Evolutionary conservation across 2,888 invertebrate genomes (phyloP).

Genomic region (Callyntrura sp.): DNA sequence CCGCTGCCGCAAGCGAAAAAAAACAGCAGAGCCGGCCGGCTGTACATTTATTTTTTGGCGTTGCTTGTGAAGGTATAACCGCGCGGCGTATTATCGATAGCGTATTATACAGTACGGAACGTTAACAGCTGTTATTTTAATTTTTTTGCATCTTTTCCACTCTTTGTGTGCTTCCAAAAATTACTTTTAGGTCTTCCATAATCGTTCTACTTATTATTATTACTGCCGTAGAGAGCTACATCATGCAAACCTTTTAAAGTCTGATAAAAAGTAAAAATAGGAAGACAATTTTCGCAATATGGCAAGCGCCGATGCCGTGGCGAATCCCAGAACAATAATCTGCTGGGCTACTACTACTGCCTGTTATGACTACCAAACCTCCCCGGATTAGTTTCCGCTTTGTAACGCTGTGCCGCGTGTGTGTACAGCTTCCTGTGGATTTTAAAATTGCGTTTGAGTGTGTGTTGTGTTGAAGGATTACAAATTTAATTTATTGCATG

Average conservation of each 20-base stretch:
- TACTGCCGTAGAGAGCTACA: not conserved
- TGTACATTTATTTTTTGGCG: not conserved
- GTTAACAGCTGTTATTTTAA: not conserved
- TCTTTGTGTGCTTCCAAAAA: constrained; percentile 38
- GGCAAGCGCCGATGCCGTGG: constrained; percentile 1
- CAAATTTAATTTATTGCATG: constrained; percentile 18
- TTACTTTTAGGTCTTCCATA: constrained; percentile 66
- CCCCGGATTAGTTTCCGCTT: constrained; percentile 71
- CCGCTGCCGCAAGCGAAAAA: not conserved
- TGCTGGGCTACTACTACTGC: too few species aligned
- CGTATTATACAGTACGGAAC: not conserved
- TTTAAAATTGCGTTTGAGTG: not conserved
- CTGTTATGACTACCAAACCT: constrained; percentile 5
- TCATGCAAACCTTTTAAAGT: not conserved
- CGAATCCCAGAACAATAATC: constrained; percentile 41
- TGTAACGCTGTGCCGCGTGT: not conserved
- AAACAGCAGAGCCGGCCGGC: constrained; percentile 30
- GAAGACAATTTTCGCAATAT: constrained; percentile 43
- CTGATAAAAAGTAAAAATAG: not conserved
- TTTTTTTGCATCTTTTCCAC: not conserved
- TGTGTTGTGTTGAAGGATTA: not conserved
- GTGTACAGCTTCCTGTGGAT: constrained; percentile 13
- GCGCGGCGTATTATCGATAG: not conserved
- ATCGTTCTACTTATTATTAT: not conserved
- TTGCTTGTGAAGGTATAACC: not conserved